A percentile compares a stretch with the other conserved stretches of the same genome.
These are phyloP conservation scores for Lochmaea crataegi DNA, from an alignment of 2,888 invertebrate species.

Conservation along the genomic window DNA sequence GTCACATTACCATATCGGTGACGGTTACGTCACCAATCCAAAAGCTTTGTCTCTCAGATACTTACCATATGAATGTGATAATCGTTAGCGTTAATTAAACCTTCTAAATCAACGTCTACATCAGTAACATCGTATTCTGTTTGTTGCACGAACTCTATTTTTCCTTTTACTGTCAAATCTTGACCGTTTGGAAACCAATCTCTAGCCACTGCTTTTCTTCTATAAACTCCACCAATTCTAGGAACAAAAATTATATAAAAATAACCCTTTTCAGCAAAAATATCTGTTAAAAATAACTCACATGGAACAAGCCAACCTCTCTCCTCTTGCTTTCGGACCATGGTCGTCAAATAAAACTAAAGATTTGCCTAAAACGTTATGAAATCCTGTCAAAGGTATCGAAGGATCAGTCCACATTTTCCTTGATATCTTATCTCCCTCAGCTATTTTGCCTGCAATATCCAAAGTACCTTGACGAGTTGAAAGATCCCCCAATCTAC, in stretches of 20 bases:
- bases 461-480: constrained; percentile 76
- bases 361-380: constrained; percentile 82
- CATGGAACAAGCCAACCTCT: constrained; percentile 89
- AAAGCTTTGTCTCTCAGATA: neutral
- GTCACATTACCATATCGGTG: no score
- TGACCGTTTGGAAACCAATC: constrained; percentile 91
- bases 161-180: constrained; percentile 74
- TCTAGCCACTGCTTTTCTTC: constrained; percentile 85
- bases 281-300: constrained; percentile 63
- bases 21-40: no score
- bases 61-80: constrained; percentile 87
- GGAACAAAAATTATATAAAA: constrained; percentile 43
- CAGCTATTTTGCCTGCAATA: constrained; percentile 79
- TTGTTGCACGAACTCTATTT: constrained; percentile 86
- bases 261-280: neutral
- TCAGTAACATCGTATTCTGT: constrained; percentile 87
- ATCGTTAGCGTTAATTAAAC: constrained; percentile 74
- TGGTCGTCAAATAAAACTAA: constrained; percentile 89
- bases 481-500: constrained; percentile 83
- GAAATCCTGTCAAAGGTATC: constrained; percentile 80
- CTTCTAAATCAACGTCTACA: constrained; percentile 80
- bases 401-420: constrained; percentile 83
- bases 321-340: constrained; percentile 88
- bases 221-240: constrained; percentile 79
- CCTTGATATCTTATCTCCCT: constrained; percentile 75